Evolutionary conservation across 2,888 invertebrate species (phyloP), one percentile per base, ranked within the genome.

Genomic region (Meliscaeva auricollis): DNA sequence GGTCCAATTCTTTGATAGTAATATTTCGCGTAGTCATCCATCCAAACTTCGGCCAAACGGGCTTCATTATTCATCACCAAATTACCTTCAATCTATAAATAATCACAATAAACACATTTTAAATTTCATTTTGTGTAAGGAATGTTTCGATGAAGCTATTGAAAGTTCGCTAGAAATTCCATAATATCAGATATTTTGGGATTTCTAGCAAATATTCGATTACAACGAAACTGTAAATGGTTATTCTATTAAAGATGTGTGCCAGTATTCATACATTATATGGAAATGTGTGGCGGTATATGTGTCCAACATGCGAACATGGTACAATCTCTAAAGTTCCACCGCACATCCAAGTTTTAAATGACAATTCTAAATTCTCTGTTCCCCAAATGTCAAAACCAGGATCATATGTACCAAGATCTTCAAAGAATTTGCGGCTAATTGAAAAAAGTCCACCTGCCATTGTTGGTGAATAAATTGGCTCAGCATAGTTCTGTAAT

Each of bases 301-400:
- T 99, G 93, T 99, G 99, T 3, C 99, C 99, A 50, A 99, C 99
- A 93, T 99, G 99, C 6, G 98, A 99, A 91, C 99, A 99, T 1
- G 99, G 99, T 30, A 99, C 96, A 88, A 99, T 99, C 93, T 99
- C 99, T 88, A 99, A 93, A 0, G 97, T 97, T 56, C 99, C 99
- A 74, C 99, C 99, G 90, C 99, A 99, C 99, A 99, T 99, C 99
- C 99, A 99, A 7, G 98, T 98, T 94, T 99, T 99, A 92, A 99
- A 99, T 0, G 99, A 99, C 26, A 99, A 93, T 92, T 99, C 99
- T 87, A 99, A 93, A 93, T 99, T 99, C 93, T 99, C 98, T 54
- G 99, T 98, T 85, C 99, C 99, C 99, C 99, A 99, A 89, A 99
- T 99, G 92, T 99, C 99, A 92, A 99, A 99, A 13, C 99, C 99